A percentile compares a stretch with the other conserved stretches of the same genome.
These are phyloP conservation scores for Mus spicilegus DNA, from an alignment of 2,113 vertebrate species.

Conservation along the genomic window DNA sequence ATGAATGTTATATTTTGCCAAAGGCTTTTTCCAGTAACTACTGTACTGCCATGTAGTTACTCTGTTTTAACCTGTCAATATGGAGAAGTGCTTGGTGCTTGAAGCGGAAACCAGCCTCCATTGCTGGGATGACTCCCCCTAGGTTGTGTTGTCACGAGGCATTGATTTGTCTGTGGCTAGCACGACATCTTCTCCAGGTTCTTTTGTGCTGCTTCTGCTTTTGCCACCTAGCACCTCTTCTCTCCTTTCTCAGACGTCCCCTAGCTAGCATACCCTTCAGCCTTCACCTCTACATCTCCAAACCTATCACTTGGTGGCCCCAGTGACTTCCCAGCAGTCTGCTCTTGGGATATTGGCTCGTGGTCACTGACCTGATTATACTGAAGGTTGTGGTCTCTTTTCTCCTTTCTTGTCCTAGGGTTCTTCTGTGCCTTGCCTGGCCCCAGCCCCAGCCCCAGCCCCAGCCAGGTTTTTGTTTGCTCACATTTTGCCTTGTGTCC, in stretches of 20 bases:
- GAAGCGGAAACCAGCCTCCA: not conserved
- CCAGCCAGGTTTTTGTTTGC: not conserved
- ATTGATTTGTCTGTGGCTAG: not conserved
- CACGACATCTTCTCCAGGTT: not conserved
- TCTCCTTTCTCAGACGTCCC: not conserved
- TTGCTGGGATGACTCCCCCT: not conserved
- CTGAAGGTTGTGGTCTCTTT: not conserved
- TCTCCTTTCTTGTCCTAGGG: not conserved
- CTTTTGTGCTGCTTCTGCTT: not conserved
- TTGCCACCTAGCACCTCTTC: not conserved
- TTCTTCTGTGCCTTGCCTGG: not conserved
- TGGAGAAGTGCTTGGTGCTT: not conserved
- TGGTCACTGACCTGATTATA: not conserved
- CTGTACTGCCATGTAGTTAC: not conserved
- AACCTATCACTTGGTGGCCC: not conserved
- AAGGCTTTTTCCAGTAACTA: not conserved
- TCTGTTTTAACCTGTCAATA: not conserved
- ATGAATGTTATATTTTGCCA: not conserved
- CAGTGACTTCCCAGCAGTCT: not conserved
- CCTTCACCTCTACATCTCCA: not conserved
- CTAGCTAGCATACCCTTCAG: not conserved
- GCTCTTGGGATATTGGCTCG: not conserved
- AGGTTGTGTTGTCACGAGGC: not conserved
- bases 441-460: too few species aligned
- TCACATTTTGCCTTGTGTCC: not conserved